Evolutionary conservation across 2,113 vertebrate genomes (phyloP).

Genomic region (Tachuris rubrigastra): DNA sequence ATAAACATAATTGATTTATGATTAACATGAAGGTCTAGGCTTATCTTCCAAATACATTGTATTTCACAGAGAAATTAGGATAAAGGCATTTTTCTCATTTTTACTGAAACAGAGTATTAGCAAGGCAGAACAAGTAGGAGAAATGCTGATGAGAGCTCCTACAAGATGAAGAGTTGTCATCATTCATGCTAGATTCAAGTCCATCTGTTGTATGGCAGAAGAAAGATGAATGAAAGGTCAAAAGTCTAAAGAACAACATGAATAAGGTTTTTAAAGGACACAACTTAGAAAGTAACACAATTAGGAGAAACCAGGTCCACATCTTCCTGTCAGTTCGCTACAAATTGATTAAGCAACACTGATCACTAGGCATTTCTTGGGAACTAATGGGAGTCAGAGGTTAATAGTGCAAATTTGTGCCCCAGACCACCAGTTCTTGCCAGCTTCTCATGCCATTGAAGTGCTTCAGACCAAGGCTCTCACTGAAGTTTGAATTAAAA

Average conservation of each 20-base stretch:
- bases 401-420: neutral
- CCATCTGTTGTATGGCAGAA: neutral
- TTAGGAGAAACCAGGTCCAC: neutral
- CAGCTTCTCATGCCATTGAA: neutral
- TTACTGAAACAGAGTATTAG: conserved; percentile 50
- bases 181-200: neutral
- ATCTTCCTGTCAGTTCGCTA: neutral
- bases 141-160: neutral
- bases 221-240: neutral
- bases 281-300: conserved; percentile 28
- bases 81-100: conserved; percentile 64
- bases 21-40: conserved; percentile 53
- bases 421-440: neutral
- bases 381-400: neutral
- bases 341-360: conserved; percentile 24
- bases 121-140: neutral
- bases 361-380: neutral
- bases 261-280: neutral
- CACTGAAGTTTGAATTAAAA: neutral
- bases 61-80: conserved; percentile 66
- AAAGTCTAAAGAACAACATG: neutral
- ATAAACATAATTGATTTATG: conserved; percentile 75
- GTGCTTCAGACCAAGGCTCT: neutral
- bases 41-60: conserved; percentile 67
- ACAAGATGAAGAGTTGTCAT: neutral